These are phyloP conservation scores for Tokudaia muenninki DNA, from an alignment of 2,797 vertebrate genomes.

Conservation along the genomic window DNA sequence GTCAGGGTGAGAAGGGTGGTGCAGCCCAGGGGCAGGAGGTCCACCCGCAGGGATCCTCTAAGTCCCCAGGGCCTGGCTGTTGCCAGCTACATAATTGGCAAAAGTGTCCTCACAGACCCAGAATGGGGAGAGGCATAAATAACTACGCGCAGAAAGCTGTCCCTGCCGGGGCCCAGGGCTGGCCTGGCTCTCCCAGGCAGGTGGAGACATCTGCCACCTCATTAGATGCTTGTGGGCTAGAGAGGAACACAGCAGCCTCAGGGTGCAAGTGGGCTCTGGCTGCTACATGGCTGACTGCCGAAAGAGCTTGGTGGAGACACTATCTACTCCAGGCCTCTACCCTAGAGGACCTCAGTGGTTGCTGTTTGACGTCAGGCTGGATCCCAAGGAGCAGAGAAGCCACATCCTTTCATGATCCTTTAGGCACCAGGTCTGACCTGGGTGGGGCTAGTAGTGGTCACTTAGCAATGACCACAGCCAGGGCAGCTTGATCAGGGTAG, in stretches of 20 bases:
- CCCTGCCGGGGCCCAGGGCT: background rate
- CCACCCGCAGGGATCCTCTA: background rate
- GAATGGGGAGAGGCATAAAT: background rate
- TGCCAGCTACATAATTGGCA: background rate
- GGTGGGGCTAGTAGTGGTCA: background rate
- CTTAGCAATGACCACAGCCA: background rate
- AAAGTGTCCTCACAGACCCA: background rate
- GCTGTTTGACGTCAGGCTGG: rapidly evolving
- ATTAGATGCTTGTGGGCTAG: too few relatives aligned
- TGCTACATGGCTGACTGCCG: too few relatives aligned
- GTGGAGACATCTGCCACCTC: background rate
- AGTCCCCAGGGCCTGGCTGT: background rate
- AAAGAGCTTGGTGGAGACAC: rapidly evolving
- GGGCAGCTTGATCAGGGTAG: background rate
- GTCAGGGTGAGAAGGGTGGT: background rate
- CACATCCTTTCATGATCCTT: background rate
- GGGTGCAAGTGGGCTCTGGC: background rate
- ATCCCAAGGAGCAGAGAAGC: background rate
- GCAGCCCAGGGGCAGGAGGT: background rate
- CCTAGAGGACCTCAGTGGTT: rapidly evolving
- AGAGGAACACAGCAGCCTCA: rapidly evolving
- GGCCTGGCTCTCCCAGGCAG: background rate
- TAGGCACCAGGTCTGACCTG: background rate
- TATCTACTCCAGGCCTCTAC: background rate
- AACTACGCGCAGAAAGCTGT: background rate